Conservation (phyloP, 2,888 invertebrate species). For the Eulithis testata region DNA sequence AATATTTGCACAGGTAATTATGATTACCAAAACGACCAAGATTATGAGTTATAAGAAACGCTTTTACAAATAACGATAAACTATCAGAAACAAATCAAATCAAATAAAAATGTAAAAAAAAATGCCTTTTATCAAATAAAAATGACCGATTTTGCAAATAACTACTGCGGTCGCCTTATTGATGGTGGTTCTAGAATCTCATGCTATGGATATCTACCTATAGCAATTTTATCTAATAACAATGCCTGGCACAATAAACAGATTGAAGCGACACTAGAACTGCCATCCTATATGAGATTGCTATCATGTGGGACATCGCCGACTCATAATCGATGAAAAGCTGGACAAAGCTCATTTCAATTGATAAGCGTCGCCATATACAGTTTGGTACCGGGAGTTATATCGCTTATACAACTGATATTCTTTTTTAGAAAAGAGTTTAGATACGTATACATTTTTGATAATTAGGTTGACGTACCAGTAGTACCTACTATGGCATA, state of each 20-base stretch:
- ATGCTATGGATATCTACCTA: neutral
- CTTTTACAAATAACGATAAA: too few species aligned
- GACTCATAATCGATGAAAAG: slow-evolving; percentile 43
- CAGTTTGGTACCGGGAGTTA: neutral
- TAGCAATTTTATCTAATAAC: neutral
- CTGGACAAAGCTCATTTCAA: slow-evolving; percentile 48
- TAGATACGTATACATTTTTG: too few species aligned
- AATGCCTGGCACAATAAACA: slow-evolving; percentile 1
- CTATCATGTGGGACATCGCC: slow-evolving; percentile 38
- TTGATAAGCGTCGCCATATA: slow-evolving; percentile 44
- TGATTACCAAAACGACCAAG: neutral
- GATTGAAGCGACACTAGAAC: slow-evolving; percentile 14
- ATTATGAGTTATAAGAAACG: too few species aligned
- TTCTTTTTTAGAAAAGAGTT: too few species aligned
- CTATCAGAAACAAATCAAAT: too few species aligned
- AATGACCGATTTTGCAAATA: too few species aligned
- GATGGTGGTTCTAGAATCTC: too few species aligned
- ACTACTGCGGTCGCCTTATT: too few species aligned
- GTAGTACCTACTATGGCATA: too few species aligned
- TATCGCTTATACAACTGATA: neutral
- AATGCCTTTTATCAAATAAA: too few species aligned
- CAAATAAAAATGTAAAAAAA: too few species aligned
- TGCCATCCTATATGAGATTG: slow-evolving; percentile 38
- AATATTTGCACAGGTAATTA: slow-evolving; percentile 4
- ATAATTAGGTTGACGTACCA: too few species aligned